Conservation (phyloP, 2,888 invertebrate genomes). For the Cephus nigrinus region DNA sequence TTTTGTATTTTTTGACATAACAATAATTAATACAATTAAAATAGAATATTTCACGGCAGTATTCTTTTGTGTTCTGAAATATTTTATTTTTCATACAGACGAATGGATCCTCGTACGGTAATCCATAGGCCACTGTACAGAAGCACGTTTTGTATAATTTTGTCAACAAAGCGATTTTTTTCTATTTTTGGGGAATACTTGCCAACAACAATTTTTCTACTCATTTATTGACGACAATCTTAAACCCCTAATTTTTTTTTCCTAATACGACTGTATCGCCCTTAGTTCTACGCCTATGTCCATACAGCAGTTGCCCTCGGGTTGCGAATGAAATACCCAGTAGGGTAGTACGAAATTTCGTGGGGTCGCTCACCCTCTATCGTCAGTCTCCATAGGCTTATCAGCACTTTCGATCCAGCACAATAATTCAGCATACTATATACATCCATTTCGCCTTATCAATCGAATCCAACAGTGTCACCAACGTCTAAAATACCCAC, state of each 20-base stretch:
- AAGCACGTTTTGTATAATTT: background rate
- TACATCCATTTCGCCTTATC: background rate
- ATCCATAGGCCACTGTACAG: background rate
- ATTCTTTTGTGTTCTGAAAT: background rate
- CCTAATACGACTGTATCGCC: background rate
- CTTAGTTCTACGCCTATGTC: background rate
- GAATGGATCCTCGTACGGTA: background rate
- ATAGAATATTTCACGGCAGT: background rate
- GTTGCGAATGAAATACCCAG: constrained; percentile 23
- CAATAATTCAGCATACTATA: background rate
- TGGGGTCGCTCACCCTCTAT: constrained; percentile 30
- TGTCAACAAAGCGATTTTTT: background rate
- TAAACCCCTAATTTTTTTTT: background rate
- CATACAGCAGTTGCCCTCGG: background rate
- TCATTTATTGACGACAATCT: background rate
- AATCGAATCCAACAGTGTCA: background rate
- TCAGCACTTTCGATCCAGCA: background rate
- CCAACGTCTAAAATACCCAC: background rate
- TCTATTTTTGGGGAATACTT: too few relatives aligned
- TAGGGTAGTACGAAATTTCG: constrained; percentile 26
- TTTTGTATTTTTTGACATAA: background rate
- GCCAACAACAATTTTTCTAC: too few relatives aligned
- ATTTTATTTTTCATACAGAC: background rate
- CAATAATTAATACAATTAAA: background rate
- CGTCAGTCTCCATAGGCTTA: background rate